phyloP scores from a whole-genome alignment of 2,797 vertebrate genomes.

The Trachurus trachurus region DNA sequence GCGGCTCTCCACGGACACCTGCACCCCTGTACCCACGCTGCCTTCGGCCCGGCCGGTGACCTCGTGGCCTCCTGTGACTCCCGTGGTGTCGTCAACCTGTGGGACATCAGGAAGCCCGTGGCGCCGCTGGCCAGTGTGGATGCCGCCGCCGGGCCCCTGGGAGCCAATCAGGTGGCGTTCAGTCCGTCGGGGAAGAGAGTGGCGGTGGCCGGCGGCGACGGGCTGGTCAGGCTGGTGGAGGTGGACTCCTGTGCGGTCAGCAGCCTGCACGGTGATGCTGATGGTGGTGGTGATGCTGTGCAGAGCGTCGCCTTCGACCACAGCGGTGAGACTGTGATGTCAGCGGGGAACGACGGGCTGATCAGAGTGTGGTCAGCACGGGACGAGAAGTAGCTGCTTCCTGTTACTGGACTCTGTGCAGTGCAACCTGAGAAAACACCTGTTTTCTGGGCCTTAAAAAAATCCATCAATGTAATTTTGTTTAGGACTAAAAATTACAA shows the following conservation, averaged over 20 bases:
- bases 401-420: too few relatives aligned
- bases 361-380: constrained; percentile 51
- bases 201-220: constrained; percentile 85
- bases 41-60: constrained; percentile 80
- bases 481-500: too few relatives aligned
- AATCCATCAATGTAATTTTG: neutral
- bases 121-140: constrained; percentile 77
- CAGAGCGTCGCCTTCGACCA: constrained; percentile 82
- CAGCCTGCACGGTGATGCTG: constrained; percentile 77
- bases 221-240: constrained; percentile 83
- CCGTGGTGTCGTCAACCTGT: constrained; percentile 84
- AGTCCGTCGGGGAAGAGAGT: constrained; percentile 84
- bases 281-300: constrained; percentile 71
- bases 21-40: constrained; percentile 86
- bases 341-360: constrained; percentile 79
- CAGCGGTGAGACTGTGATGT: constrained; percentile 80
- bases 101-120: constrained; percentile 84
- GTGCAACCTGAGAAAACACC: too few relatives aligned
- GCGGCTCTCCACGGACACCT: constrained; percentile 87
- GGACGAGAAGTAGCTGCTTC: too few relatives aligned
- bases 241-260: constrained; percentile 74
- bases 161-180: constrained; percentile 88
- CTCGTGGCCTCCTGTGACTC: constrained; percentile 88
- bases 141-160: constrained; percentile 76
- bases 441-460: too few relatives aligned